These are phyloP conservation scores for Pseudorectes ferrugineus DNA, from an alignment of 2,113 vertebrate species.

Conservation along the genomic window DNA sequence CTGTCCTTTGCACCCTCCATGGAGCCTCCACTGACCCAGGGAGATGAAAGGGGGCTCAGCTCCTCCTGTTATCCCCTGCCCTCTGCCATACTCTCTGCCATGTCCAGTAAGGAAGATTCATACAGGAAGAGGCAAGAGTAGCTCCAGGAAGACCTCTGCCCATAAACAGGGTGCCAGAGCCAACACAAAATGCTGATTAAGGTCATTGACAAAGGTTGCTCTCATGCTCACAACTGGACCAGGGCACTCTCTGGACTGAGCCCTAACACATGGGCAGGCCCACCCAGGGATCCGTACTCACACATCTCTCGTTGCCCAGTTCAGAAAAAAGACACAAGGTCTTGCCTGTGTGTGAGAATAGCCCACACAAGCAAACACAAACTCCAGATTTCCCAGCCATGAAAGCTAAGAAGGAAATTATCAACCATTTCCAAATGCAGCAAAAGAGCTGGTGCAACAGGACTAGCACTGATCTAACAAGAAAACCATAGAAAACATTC, in stretches of 20 bases:
- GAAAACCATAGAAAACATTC: not conserved
- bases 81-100: not conserved
- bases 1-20: fast-evolving
- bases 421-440: not conserved
- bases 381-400: not conserved
- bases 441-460: not conserved
- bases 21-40: not conserved
- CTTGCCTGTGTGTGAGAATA: not conserved
- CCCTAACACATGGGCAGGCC: too few relatives aligned
- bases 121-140: not conserved
- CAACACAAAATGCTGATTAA: not conserved
- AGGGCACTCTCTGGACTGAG: not conserved
- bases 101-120: not conserved
- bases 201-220: not conserved
- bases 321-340: not conserved
- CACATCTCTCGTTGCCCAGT: fast-evolving
- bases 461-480: not conserved
- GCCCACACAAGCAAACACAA: not conserved
- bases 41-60: fast-evolving
- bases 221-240: not conserved
- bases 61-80: not conserved
- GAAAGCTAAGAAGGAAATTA: not conserved
- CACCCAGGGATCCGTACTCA: not conserved
- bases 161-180: not conserved
- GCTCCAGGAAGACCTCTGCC: not conserved